Percentiles rank a stretch among this genome's conserved stretches.
These are phyloP conservation scores for Atethmia centrago DNA, from an alignment of 2,888 invertebrate species.

Conservation along the genomic window DNA sequence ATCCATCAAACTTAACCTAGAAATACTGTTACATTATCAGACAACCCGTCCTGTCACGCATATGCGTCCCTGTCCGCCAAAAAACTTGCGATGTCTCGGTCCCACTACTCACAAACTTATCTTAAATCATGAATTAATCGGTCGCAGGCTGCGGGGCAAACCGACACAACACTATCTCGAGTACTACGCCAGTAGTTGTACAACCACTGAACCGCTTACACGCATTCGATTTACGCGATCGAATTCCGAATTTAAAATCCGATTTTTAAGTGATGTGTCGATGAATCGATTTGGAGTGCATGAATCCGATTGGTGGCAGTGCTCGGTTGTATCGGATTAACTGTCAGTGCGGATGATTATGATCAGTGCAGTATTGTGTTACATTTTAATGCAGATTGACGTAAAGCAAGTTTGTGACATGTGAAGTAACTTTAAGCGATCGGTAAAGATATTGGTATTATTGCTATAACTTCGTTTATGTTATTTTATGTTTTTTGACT, in stretches of 20 bases:
- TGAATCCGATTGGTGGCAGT: conserved; percentile 70
- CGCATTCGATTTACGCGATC: conserved; percentile 73
- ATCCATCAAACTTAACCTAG: conserved; percentile 53
- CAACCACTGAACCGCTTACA: conserved; percentile 82
- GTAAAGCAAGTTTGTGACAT: conserved; percentile 64
- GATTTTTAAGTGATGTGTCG: conserved; percentile 71
- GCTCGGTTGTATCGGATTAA: conserved; percentile 65
- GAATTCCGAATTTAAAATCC: conserved; percentile 54
- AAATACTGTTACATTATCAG: conserved; percentile 60
- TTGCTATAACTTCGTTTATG: conserved; percentile 54
- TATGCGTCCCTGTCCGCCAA: conserved; percentile 68
- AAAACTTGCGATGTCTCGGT: conserved; percentile 72
- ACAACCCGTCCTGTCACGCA: conserved; percentile 61
- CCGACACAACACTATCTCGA: conserved; percentile 70
- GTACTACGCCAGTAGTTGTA: conserved; percentile 80
- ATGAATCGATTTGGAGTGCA: conserved; percentile 72
- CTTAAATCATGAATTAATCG: conserved; percentile 83
- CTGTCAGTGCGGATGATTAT: conserved; percentile 61
- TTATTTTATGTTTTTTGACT: conserved; percentile 15
- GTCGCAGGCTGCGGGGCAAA: conserved; percentile 71
- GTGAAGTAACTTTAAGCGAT: conserved; percentile 58
- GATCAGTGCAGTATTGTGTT: conserved; percentile 68
- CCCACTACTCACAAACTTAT: conserved; percentile 74
- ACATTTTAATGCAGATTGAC: conserved; percentile 61
- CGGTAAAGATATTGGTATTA: conserved; percentile 57